Conservation (phyloP, 2,113 vertebrate genomes). For the Nesogale talazaci region DNA sequence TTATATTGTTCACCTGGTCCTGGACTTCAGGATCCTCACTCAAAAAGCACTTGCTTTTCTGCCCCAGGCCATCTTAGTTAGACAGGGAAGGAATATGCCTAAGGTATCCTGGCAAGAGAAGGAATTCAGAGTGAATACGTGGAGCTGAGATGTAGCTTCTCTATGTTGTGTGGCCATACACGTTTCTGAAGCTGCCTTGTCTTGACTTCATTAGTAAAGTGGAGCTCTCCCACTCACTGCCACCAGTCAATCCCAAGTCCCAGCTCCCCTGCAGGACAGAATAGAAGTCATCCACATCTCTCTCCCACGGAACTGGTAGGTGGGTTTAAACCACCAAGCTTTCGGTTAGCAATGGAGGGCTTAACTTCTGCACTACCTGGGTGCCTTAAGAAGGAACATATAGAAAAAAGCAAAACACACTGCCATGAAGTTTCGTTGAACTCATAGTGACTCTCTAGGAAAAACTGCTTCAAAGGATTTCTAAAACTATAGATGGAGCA, state of each 20-base stretch:
- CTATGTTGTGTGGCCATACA: background rate
- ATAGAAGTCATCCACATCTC: background rate
- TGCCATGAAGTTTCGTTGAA: background rate
- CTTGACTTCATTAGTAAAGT: background rate
- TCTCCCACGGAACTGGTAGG: background rate
- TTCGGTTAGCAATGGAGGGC: background rate
- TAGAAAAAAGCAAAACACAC: too few species aligned
- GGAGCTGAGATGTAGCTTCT: background rate
- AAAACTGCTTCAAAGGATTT: background rate
- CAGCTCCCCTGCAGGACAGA: background rate
- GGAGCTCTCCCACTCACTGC: background rate
- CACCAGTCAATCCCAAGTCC: background rate
- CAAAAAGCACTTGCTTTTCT: background rate
- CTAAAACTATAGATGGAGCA: too few species aligned
- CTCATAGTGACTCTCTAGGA: background rate
- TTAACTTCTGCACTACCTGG: background rate
- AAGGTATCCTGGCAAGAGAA: background rate
- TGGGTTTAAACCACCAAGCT: background rate
- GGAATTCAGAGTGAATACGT: background rate
- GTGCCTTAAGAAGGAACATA: background rate
- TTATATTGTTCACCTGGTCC: background rate
- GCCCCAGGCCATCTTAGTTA: background rate
- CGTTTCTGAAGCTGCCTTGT: background rate
- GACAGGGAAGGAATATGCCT: background rate
- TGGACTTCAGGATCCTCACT: background rate